These are phyloP conservation scores for Ciconia stormi DNA, from an alignment of 2,113 vertebrate genomes.

Conservation along the genomic window DNA sequence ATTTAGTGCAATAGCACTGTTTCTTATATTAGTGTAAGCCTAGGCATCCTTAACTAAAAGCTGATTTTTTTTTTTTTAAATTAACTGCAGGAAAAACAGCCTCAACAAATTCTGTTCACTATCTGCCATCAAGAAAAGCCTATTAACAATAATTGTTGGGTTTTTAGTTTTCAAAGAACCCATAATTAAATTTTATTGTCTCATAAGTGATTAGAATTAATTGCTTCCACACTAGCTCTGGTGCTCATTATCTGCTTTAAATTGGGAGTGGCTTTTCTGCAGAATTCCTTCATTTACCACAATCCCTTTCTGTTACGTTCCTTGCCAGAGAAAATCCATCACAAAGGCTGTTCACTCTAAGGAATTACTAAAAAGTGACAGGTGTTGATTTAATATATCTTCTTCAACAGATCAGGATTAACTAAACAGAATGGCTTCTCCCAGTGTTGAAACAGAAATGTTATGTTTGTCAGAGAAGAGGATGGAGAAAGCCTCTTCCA, in stretches of 20 bases:
- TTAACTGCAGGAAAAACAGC: conserved; percentile 54
- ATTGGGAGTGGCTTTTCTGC: conserved; percentile 54
- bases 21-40: background rate
- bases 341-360: conserved; percentile 50
- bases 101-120: conserved; percentile 67
- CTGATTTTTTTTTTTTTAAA: background rate
- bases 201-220: conserved; percentile 78
- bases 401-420: conserved; percentile 54
- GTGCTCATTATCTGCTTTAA: conserved; percentile 62
- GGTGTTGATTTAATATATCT: conserved; percentile 57
- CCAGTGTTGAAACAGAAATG: conserved; percentile 36
- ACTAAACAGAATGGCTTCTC: conserved; percentile 54
- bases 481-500: conserved; percentile 30
- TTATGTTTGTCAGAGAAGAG: background rate
- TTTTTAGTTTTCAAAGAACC: conserved; percentile 67
- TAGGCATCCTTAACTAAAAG: conserved; percentile 31
- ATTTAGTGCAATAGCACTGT: background rate
- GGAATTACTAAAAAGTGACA: conserved; percentile 57
- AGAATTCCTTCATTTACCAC: conserved; percentile 62
- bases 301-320: conserved; percentile 28
- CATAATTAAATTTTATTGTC: conserved; percentile 78
- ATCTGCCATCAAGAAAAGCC: conserved; percentile 61
- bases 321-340: conserved; percentile 55
- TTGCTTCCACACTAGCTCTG: conserved; percentile 63
- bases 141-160: conserved; percentile 74